Evolutionary conservation across 1,140 invertebrate genomes (phyloP), one percentile per base, ranked within the genome.

Genomic region (Drosophila rufa): DNA sequence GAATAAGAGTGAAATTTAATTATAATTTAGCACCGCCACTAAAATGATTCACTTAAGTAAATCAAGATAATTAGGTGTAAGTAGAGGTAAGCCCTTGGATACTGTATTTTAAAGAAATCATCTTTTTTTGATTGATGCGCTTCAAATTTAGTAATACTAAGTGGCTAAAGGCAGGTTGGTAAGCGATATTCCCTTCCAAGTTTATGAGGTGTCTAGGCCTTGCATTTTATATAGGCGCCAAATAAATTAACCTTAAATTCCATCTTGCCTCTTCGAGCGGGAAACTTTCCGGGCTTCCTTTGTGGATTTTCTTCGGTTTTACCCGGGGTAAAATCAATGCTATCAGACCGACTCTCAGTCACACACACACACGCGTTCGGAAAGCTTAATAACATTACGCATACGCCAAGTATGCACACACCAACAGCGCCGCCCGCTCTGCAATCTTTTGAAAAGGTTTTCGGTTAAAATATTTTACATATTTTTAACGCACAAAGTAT

Each of bases 381-480:
- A 25, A 48, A 42, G 60, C 57, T 81, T 81, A 86, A 85, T 81
- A 69, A 55, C 65, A 85, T 81, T 77, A 85, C 68, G 40, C 73
- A 83, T 83, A 74, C 73, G 67, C 58, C 58, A 56, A 45, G 61
- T 64, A 33, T 30, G 56, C 64, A 47, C 55, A 79, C 60, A 84
- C 62, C 51, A 56, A 70, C 74, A 76, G 46, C 48, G 33, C 42
- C 62, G 60, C 55, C 27, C 27, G 38, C 62, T 55, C 85, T 71
- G 67, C 75, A 90, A 90, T 90, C 85, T 90, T 82, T 82, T 85
- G 65, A 90, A 89, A 89, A 83, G 79, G 79, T 85, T 83, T 81
- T 90, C 58, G 81, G 79, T 74, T 79, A 85, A 89, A 90, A 90
- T 90, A 85, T 80, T 90, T 90, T 90, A 67, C 85, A 90, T 90